These are phyloP conservation scores for Crotalus tigris DNA, from an alignment of 2,113 vertebrate species.

Conservation along the genomic window DNA sequence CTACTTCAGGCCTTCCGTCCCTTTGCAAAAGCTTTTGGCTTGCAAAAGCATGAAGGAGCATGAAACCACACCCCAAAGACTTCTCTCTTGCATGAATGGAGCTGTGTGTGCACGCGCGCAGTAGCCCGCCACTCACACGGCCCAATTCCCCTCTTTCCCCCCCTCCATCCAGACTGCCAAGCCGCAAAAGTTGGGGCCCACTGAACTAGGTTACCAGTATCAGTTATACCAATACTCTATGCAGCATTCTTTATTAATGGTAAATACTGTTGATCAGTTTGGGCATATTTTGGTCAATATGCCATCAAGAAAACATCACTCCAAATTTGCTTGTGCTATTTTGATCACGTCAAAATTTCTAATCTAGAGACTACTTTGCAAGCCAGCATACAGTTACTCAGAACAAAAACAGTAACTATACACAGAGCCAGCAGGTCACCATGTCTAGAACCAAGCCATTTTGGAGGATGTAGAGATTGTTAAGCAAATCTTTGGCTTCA, in stretches of 20 bases:
- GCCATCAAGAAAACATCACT: neutral
- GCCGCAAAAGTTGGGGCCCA: neutral
- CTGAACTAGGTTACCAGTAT: neutral
- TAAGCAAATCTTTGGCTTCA: neutral
- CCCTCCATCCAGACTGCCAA: neutral
- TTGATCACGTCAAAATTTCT: neutral
- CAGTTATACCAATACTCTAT: neutral
- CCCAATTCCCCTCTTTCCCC: neutral
- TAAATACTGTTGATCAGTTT: neutral
- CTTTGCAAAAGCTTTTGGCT: neutral
- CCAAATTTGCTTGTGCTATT: neutral
- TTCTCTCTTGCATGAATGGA: neutral
- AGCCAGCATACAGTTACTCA: neutral
- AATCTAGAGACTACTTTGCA: neutral
- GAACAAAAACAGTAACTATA: neutral
- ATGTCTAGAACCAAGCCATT: neutral
- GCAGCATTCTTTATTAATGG: neutral
- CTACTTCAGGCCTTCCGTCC: neutral
- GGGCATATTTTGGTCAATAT: neutral
- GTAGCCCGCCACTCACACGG: neutral
- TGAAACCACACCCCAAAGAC: neutral
- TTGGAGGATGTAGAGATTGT: neutral
- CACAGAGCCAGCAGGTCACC: neutral
- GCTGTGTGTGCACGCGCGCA: accelerated
- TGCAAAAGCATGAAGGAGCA: neutral